Conservation (phyloP, 2,113 vertebrate species). For the Theristicus caerulescens region DNA sequence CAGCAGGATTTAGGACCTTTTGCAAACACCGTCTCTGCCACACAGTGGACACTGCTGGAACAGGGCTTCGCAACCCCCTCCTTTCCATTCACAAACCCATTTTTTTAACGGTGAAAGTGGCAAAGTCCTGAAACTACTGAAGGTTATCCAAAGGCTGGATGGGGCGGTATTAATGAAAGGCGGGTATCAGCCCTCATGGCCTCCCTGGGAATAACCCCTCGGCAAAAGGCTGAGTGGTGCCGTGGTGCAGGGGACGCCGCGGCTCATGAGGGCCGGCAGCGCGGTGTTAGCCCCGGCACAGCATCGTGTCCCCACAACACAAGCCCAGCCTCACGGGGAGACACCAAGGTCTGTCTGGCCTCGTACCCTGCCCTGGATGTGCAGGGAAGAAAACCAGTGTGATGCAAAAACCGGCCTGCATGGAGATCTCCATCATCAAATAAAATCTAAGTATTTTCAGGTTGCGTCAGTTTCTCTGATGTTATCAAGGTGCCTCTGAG, state of each 20-base stretch:
- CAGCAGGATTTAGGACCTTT: neutral
- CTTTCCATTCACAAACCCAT: neutral
- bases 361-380: neutral
- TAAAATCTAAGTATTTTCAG: neutral
- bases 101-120: neutral
- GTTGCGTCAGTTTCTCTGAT: neutral
- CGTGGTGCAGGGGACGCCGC: rapidly evolving
- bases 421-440: neutral
- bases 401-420: neutral
- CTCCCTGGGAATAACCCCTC: neutral
- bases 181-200: rapidly evolving
- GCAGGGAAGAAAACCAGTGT: neutral
- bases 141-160: neutral
- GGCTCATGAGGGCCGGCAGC: neutral
- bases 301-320: rapidly evolving
- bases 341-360: neutral
- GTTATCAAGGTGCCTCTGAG: neutral
- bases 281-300: rapidly evolving
- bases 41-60: neutral
- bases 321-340: neutral
- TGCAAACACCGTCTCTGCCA: neutral
- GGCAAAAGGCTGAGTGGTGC: neutral
- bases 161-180: neutral
- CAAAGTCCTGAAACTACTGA: neutral
- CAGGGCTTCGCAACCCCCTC: neutral